phyloP scores from a whole-genome alignment of 2,113 vertebrate species.

The Apteryx mantelli region DNA sequence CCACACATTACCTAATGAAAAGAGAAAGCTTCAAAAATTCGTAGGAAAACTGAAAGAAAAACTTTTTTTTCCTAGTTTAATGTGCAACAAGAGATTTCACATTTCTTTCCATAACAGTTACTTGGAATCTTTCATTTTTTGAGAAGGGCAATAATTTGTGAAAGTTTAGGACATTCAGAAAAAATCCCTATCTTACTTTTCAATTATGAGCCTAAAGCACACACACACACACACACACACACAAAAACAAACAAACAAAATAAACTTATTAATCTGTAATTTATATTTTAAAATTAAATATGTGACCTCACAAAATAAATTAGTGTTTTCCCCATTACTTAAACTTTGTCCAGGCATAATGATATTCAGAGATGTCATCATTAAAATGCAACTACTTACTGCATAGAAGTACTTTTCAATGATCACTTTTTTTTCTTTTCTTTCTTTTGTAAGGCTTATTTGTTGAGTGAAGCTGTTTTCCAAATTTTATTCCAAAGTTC shows the following conservation, averaged over 20 bases:
- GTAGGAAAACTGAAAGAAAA: neutral
- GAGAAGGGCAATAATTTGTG: neutral
- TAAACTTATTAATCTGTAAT: neutral
- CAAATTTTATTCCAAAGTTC: neutral
- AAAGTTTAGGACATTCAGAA: neutral
- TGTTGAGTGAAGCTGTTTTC: neutral
- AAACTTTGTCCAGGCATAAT: neutral
- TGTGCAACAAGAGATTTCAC: neutral
- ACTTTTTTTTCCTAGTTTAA: neutral
- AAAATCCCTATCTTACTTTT: neutral
- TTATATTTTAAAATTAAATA: neutral
- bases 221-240: neutral
- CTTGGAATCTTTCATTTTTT: neutral
- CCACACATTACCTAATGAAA: neutral
- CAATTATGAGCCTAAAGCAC: neutral
- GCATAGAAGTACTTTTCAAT: neutral
- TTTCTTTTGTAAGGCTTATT: neutral
- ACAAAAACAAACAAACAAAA: no score
- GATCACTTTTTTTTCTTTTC: neutral
- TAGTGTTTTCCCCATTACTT: neutral
- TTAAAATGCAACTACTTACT: neutral
- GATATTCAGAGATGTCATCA: neutral
- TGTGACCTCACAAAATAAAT: neutral
- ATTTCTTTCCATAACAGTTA: neutral
- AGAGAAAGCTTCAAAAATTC: neutral